Evolutionary conservation across 2,888 invertebrate species (phyloP).

Genomic region (Lysandra coridon): DNA sequence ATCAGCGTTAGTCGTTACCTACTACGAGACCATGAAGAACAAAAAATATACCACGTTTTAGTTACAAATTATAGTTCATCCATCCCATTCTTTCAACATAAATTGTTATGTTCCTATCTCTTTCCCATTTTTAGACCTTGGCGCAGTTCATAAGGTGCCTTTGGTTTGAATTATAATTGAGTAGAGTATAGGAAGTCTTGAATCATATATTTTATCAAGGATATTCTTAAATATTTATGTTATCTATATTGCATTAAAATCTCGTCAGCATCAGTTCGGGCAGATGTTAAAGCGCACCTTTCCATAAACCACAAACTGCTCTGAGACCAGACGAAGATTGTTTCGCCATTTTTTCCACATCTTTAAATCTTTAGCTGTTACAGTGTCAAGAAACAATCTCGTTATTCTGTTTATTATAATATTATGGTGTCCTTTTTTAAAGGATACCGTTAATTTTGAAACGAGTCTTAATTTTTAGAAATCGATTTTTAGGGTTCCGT

Average conservation of each 20-base stretch:
- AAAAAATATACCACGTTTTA: conserved; percentile 15
- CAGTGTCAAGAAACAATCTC: background rate
- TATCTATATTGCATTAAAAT: background rate
- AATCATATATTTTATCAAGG: no score
- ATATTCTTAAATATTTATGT: background rate
- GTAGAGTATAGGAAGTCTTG: background rate
- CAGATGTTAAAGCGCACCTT: conserved; percentile 13
- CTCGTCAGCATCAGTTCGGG: background rate
- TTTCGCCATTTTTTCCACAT: conserved; percentile 2
- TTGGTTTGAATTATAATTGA: background rate
- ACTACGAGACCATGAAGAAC: background rate
- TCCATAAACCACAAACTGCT: conserved; percentile 14
- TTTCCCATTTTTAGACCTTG: background rate
- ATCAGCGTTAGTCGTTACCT: background rate
- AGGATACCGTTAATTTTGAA: background rate
- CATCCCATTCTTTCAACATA: background rate
- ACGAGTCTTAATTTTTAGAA: background rate
- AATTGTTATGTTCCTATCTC: background rate
- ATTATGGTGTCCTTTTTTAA: background rate
- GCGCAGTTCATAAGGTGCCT: background rate
- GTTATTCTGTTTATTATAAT: background rate
- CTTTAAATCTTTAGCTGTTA: background rate
- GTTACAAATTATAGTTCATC: background rate
- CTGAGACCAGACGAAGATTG: background rate
- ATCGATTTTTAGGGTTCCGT: background rate